Evolutionary conservation across 2,888 invertebrate genomes (phyloP).

Genomic region (Pachliopta kotzebuea): DNA sequence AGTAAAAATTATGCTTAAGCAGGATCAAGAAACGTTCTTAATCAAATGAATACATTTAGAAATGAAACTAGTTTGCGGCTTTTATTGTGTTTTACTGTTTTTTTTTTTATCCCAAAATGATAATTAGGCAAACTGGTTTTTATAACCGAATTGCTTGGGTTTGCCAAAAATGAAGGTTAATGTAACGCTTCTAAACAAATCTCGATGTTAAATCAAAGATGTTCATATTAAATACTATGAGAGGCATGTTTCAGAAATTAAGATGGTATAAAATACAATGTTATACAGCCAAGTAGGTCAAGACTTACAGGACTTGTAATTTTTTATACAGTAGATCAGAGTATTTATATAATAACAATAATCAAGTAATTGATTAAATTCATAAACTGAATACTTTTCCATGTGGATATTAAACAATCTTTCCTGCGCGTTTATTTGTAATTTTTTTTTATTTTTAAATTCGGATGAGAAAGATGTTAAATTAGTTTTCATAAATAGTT

Average conservation of each 20-base stretch:
- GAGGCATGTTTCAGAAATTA: neutral
- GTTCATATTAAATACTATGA: neutral
- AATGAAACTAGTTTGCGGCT: neutral
- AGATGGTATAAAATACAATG: neutral
- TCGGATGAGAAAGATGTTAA: too few species aligned
- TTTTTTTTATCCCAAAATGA: too few species aligned
- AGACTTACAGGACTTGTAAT: neutral
- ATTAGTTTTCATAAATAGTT: too few species aligned
- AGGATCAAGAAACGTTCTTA: too few species aligned
- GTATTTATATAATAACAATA: neutral
- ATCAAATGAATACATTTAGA: neutral
- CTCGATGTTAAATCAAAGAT: neutral
- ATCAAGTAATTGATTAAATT: neutral
- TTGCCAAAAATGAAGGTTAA: neutral
- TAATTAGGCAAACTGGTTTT: too few species aligned
- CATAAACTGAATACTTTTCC: neutral
- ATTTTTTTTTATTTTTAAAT: too few species aligned
- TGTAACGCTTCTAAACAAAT: neutral
- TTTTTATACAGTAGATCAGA: neutral
- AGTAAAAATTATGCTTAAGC: neutral
- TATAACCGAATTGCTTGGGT: neutral
- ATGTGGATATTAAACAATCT: neutral
- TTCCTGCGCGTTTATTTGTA: too few species aligned
- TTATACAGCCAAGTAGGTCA: neutral
- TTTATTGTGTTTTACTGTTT: neutral